Percentiles rank a stretch among this genome's conserved stretches.
phyloP scores from a whole-genome alignment of 2,888 invertebrate genomes.

The Blastobasis adustella region DNA sequence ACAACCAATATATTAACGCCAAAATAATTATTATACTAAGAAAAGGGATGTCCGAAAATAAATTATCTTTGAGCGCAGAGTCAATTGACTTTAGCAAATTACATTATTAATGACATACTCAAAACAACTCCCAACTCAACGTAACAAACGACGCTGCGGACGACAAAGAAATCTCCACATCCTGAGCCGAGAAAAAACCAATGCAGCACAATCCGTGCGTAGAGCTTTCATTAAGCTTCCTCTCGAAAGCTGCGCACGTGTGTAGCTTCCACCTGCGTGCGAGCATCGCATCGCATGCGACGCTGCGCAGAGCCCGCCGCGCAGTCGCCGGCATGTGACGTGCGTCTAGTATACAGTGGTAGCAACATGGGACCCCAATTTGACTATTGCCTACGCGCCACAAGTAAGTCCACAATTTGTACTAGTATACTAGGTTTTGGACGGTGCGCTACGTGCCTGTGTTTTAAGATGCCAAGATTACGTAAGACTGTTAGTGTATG shows the following conservation, averaged over 20 bases:
- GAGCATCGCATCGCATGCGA: slow-evolving; percentile 24
- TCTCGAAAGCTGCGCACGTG: slow-evolving; percentile 63
- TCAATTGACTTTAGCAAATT: too few relatives aligned
- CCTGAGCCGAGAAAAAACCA: slow-evolving; percentile 17
- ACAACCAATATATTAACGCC: too few relatives aligned
- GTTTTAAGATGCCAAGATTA: too few relatives aligned
- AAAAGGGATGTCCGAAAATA: too few relatives aligned
- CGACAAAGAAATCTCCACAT: too few relatives aligned
- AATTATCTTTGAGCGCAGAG: too few relatives aligned
- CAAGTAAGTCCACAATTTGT: slow-evolving; percentile 46
- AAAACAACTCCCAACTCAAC: neutral
- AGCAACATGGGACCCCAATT: slow-evolving; percentile 65
- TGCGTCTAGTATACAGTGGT: slow-evolving; percentile 22
- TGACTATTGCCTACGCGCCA: slow-evolving; percentile 65
- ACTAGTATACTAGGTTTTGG: too few relatives aligned
- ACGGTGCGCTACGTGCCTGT: too few relatives aligned
- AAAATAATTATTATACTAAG: too few relatives aligned
- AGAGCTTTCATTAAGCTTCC: slow-evolving; percentile 26
- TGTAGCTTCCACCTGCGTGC: slow-evolving; percentile 55
- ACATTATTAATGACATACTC: neutral
- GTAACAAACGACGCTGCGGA: too few relatives aligned
- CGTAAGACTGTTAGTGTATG: too few relatives aligned
- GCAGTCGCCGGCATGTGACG: slow-evolving; percentile 65
- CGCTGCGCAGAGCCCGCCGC: slow-evolving; percentile 49
- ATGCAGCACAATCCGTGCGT: slow-evolving; percentile 5